Percentiles rank a stretch among this genome's conserved stretches.
Evolutionary conservation across 1,140 invertebrate genomes (phyloP).

Genomic region (Radopholus similis): DNA sequence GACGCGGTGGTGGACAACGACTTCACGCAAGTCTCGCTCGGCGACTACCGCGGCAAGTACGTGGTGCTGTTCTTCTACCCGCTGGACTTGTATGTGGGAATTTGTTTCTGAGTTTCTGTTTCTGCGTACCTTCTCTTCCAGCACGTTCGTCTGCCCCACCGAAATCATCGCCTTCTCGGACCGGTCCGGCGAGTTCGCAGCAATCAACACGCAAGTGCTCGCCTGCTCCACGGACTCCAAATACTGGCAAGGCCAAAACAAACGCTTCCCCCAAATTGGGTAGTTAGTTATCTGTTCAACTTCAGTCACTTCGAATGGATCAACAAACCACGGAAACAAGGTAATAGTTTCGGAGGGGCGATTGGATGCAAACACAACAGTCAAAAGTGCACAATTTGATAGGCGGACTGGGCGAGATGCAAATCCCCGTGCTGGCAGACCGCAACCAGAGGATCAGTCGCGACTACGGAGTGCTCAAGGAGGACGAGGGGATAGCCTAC

Average conservation of each 20-base stretch:
- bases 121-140: constrained; percentile 60
- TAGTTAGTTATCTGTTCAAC: no score
- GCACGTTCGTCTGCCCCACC: constrained; percentile 90
- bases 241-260: neutral
- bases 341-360: no score
- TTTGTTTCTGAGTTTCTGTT: neutral
- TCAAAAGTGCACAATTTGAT: no score
- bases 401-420: constrained; percentile 89
- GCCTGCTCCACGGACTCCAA: constrained; percentile 23
- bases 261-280: neutral
- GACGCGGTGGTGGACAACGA: constrained; percentile 85
- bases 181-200: constrained; percentile 74
- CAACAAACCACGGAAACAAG: constrained; percentile 88
- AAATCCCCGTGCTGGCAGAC: constrained; percentile 90
- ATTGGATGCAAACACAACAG: no score
- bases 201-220: constrained; percentile 65
- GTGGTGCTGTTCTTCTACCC: constrained; percentile 95
- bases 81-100: constrained; percentile 86
- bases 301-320: constrained; percentile 79
- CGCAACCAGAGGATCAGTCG: constrained; percentile 78
- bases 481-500: constrained; percentile 87
- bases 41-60: constrained; percentile 90
- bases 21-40: constrained; percentile 81
- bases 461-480: constrained; percentile 86
- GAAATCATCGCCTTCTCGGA: constrained; percentile 92